These are phyloP conservation scores for Rhynchopsitta pachyrhyncha DNA, from an alignment of 2,113 vertebrate species.

Conservation along the genomic window DNA sequence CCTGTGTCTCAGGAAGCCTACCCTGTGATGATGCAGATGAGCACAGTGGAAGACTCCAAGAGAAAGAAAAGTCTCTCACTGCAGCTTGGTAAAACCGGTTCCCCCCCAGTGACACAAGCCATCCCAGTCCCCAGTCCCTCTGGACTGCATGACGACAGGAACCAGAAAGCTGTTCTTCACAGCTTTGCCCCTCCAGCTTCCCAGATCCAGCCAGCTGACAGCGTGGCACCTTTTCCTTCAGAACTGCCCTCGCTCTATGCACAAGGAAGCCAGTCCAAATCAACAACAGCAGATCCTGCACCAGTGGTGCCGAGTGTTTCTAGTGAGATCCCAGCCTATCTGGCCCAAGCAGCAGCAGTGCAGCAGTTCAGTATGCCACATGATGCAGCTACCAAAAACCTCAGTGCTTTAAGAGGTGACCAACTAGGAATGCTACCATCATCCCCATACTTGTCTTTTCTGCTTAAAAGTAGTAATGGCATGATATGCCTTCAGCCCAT, in stretches of 20 bases:
- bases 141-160: neutral
- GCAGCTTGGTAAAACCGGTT: neutral
- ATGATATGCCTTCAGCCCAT: slow-evolving; percentile 35
- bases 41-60: neutral
- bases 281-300: neutral
- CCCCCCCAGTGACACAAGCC: neutral
- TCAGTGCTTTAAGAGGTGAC: neutral
- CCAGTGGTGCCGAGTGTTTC: fast-evolving
- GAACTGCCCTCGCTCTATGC: fast-evolving
- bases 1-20: neutral
- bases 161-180: neutral
- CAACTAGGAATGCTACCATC: neutral
- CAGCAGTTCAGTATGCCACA: neutral
- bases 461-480: neutral
- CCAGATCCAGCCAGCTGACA: neutral
- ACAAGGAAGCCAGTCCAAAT: neutral
- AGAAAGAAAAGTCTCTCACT: neutral
- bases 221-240: neutral
- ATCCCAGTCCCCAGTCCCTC: neutral
- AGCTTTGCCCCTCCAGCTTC: neutral
- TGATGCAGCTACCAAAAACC: neutral
- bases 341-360: neutral
- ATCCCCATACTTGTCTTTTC: neutral
- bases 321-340: neutral
- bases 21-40: neutral